These are phyloP conservation scores for Drosophila gunungcola DNA, from an alignment of 1,140 invertebrate genomes.

Conservation along the genomic window DNA sequence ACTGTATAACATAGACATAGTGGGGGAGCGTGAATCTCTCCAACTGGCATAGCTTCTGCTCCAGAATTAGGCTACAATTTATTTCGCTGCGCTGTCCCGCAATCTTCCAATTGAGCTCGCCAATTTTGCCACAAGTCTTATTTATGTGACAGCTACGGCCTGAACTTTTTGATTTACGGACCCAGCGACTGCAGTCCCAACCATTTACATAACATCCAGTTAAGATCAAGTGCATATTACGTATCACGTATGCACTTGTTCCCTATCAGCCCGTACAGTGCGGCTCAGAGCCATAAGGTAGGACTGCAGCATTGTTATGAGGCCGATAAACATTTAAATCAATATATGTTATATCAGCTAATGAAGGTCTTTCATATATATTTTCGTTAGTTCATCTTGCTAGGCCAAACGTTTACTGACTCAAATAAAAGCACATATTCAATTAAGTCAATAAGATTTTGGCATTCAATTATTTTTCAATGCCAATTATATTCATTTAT, in stretches of 20 bases:
- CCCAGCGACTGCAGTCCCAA: constrained; percentile 23
- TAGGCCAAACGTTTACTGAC: too few relatives aligned
- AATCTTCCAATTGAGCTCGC: constrained; percentile 41
- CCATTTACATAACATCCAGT: constrained; percentile 44
- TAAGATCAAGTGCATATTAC: constrained; percentile 45
- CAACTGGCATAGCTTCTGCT: constrained; percentile 5
- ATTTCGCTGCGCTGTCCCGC: constrained; percentile 16
- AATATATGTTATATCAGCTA: too few relatives aligned
- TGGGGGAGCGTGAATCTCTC: neutral
- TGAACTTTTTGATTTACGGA: constrained; percentile 37
- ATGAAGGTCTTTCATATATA: too few relatives aligned
- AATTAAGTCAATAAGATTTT: too few relatives aligned
- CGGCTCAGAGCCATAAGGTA: neutral
- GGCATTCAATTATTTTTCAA: too few relatives aligned
- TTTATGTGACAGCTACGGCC: constrained; percentile 47
- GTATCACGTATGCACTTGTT: constrained; percentile 17
- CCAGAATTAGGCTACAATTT: constrained; percentile 26
- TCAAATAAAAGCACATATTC: too few relatives aligned
- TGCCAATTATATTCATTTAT: too few relatives aligned
- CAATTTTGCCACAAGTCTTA: constrained; percentile 32
- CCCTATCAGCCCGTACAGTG: constrained; percentile 22
- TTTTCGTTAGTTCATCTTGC: too few relatives aligned
- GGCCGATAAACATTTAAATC: too few relatives aligned
- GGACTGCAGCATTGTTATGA: too few relatives aligned
- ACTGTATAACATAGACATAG: neutral